Percentiles rank a stretch among this genome's conserved stretches.
phyloP scores from a whole-genome alignment of 2,113 vertebrate species.

The Sterrhoptilus dennistouni region DNA sequence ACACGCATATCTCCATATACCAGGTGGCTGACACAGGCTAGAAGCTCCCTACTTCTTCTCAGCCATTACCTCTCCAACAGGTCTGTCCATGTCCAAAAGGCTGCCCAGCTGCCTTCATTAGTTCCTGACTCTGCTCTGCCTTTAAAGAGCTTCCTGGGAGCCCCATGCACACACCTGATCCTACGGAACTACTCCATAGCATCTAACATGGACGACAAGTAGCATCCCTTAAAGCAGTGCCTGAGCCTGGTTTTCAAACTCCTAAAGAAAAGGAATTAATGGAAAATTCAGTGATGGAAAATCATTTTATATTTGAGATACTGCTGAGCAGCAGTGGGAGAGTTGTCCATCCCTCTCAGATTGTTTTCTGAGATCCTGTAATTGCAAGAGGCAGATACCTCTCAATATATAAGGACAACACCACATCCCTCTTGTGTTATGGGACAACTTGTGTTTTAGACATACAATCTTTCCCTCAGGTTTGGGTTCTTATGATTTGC shows the following conservation, averaged over 20 bases:
- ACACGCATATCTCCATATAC: background rate
- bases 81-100: background rate
- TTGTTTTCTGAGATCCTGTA: background rate
- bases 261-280: background rate
- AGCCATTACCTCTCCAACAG: background rate
- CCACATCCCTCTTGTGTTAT: background rate
- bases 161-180: background rate
- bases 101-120: background rate
- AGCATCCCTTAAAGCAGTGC: background rate
- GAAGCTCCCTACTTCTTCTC: background rate
- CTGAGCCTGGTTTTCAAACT: background rate
- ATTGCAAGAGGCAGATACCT: background rate
- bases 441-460: background rate
- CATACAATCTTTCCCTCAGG: background rate
- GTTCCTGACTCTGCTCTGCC: background rate
- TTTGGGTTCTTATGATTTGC: background rate
- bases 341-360: background rate
- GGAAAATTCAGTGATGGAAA: background rate
- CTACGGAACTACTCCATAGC: background rate
- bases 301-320: background rate
- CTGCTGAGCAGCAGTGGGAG: background rate
- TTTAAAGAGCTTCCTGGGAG: background rate
- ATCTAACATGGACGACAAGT: background rate
- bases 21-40: background rate
- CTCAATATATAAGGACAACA: background rate